Evolutionary conservation across 2,113 vertebrate genomes (phyloP), one percentile per base, ranked within the genome.

Genomic region (Daubentonia madagascariensis): DNA sequence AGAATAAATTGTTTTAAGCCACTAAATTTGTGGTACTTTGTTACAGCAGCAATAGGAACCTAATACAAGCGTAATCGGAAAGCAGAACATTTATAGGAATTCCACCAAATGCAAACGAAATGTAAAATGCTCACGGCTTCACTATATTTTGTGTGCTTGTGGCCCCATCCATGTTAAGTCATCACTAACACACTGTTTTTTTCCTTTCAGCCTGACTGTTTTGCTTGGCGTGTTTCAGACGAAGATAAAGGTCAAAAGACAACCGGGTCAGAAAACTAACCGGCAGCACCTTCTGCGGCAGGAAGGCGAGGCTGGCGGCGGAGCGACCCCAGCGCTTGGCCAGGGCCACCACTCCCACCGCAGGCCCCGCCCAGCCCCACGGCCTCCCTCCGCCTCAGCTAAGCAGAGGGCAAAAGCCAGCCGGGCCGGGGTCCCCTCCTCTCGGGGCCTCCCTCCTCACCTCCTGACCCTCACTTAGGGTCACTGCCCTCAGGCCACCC

Each of bases 101-200:
- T 16, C 54, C 57, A 45, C 20, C 86, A 43, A n/a, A 35, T 18
- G 17, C 81, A 30, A 45, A 22, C 20, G 0, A 12, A 43, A 28
- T 1, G 13, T 8, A 11, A 50, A 7, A 6, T 1, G 0, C 8
- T 7, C 25, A 16, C 0, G 5, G 45, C 37, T 54, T 43, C 30
- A 0, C 67, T 3, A 2, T 20, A n/a, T 37, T 28, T 6, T 4
- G 3, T 14, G n/a, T 3, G 8, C 86, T 11, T 0, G 6, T 68
- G 52, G 7, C 59, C 32, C 52, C 0, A 11, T 1, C 2, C 6
- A 17, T 20, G n/a, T 25, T 9, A 1, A 12, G 25, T 18, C 40
- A 14, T 28, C 22, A 22, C 28, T 8, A 30, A 48, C 16, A 3
- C 35, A 3, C 13, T 20, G 23, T 3, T 25, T 25, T 52, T 8